phyloP scores from a whole-genome alignment of 2,113 vertebrate species.

The Girardinichthys multiradiatus region DNA sequence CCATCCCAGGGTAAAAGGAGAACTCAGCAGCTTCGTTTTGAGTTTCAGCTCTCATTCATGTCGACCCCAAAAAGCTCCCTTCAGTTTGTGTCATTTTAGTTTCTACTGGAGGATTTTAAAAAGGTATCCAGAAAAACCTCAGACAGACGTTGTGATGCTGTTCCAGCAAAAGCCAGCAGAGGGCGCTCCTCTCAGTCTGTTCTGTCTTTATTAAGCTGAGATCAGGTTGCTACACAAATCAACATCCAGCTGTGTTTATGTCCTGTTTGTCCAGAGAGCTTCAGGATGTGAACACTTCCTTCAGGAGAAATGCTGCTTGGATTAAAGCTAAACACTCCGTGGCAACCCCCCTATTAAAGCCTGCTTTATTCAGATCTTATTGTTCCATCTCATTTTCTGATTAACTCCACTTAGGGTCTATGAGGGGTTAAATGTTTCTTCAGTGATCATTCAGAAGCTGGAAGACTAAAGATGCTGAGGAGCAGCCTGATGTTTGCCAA shows the following conservation, averaged over 20 bases:
- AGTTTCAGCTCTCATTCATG: neutral
- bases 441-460: too few species aligned
- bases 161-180: slow-evolving; percentile 28
- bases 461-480: neutral
- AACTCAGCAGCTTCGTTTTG: neutral
- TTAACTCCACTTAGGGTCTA: too few species aligned
- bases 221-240: neutral
- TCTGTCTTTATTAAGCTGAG: neutral
- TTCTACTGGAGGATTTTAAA: neutral
- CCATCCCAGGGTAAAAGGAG: neutral
- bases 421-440: too few species aligned
- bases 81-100: neutral
- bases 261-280: neutral
- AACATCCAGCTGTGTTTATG: neutral
- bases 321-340: too few species aligned
- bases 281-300: neutral
- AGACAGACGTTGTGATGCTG: neutral
- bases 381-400: too few species aligned
- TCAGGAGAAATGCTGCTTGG: too few species aligned
- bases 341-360: too few species aligned
- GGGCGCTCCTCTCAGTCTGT: slow-evolving; percentile 11
- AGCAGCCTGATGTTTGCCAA: neutral
- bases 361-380: too few species aligned
- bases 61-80: neutral
- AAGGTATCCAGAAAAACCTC: too few species aligned